Evolutionary conservation across 2,888 invertebrate species (phyloP), one percentile per base, ranked within the genome.

Genomic region (Caenorhabditis imperialis): DNA sequence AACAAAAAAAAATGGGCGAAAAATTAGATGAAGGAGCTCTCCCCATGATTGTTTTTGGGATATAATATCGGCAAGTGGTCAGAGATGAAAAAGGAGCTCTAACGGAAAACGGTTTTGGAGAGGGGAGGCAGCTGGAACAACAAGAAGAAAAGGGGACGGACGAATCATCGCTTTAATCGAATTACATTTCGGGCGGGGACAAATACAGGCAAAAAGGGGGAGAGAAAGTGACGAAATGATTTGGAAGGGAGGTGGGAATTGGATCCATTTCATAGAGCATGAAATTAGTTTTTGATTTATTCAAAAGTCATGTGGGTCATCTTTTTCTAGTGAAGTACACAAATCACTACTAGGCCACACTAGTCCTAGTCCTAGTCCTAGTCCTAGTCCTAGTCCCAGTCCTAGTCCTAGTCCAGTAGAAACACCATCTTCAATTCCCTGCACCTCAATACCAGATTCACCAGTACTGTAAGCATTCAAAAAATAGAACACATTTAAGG

Each of bases 111-210:
- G 23, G 33, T 35, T 7, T 30, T 16, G 44, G 44, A 12, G 14
- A 12, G 48, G 16, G 14, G 35, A 35, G 51, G 47, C 67, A 67
- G 67, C 67, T 67, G 67, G 51, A 67, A 67, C 44, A 67, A 67
- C 67, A 67, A 22, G 12, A n/a, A n/a, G 25, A 20, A 14, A 12
- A 14, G 35, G 35, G 30, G 27, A 38, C 54, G 35, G n/a, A 44
- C 67, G 57, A 57, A 57, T 67, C 50, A 51, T 57, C 57, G 44
- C 51, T 67, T 67, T 67, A 67, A 67, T 67, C 67, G 67, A 67
- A 67, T 67, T 57, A 67, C 57, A 67, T 55, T 47, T 10, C 6
- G 45, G 4, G 18, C 38, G 38, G 25, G 27, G 27, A 61, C 51
- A 50, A 40, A 61, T 20, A 61, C 16, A 30, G 30, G 2, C 16